These are phyloP conservation scores for Podarcis lilfordi DNA, from an alignment of 2,797 vertebrate species.

Conservation along the genomic window DNA sequence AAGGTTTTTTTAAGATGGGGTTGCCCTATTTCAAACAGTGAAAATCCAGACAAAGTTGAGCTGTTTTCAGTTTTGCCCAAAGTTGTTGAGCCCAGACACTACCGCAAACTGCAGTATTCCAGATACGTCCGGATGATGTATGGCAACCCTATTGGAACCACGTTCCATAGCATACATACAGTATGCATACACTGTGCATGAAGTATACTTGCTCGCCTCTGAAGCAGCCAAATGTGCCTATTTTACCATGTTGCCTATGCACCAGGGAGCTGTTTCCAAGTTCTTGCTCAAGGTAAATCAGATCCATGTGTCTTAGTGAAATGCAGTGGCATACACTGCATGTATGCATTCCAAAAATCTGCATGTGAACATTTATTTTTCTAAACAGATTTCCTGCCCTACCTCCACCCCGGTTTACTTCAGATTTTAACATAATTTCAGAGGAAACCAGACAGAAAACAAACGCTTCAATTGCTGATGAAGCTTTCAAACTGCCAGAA, in stretches of 20 bases:
- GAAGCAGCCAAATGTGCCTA: not conserved
- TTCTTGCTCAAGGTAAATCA: not conserved
- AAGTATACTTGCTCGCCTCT: not conserved
- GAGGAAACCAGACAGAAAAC: slow-evolving; percentile 34
- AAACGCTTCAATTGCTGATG: slow-evolving; percentile 53
- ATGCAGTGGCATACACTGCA: not conserved
- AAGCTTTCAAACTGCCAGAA: slow-evolving; percentile 44
- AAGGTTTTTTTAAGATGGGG: too few species aligned
- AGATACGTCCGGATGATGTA: too few species aligned
- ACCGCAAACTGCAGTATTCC: too few species aligned
- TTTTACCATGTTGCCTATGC: not conserved
- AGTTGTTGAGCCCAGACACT: too few species aligned
- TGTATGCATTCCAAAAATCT: too few species aligned
- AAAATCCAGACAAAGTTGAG: too few species aligned
- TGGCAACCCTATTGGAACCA: too few species aligned
- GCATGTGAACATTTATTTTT: slow-evolving; percentile 4
- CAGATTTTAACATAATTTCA: slow-evolving; percentile 14
- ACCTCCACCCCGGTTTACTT: not conserved
- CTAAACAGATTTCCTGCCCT: not conserved
- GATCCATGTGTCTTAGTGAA: not conserved
- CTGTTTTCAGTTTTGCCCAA: too few species aligned
- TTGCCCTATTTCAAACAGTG: too few species aligned
- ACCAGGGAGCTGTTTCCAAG: not conserved
- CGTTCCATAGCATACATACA: too few species aligned
- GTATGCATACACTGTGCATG: not conserved